Conservation (phyloP, 2,113 vertebrate genomes). For the Ifrita kowaldi region DNA sequence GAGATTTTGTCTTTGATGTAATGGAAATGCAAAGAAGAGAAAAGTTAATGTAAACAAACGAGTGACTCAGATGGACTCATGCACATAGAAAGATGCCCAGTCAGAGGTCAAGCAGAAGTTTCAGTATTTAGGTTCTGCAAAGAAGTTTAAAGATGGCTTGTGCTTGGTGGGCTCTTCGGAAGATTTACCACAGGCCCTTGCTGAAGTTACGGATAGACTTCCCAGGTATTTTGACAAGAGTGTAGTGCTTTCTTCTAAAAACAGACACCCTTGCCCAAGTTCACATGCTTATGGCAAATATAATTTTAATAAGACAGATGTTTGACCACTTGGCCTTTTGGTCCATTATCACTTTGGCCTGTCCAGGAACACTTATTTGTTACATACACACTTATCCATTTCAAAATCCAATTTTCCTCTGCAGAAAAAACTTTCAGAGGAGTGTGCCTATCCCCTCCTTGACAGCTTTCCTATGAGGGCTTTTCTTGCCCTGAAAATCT, state of each 20-base stretch:
- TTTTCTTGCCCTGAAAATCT: neutral
- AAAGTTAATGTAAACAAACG: neutral
- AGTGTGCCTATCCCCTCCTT: neutral
- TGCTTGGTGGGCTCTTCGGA: neutral
- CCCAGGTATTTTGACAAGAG: neutral
- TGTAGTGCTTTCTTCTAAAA: neutral
- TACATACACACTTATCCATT: neutral
- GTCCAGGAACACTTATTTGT: neutral
- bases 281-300: neutral
- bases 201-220: accelerated
- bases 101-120: neutral
- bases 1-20: neutral
- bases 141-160: neutral
- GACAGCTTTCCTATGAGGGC: neutral
- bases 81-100: neutral
- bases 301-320: neutral
- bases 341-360: neutral
- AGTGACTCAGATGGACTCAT: neutral
- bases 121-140: neutral
- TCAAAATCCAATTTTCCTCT: neutral
- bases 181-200: neutral
- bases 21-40: neutral
- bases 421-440: neutral
- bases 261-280: neutral
- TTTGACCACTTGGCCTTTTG: neutral